These are phyloP conservation scores for Tringa solitaria DNA, from an alignment of 2,113 vertebrate genomes.

Conservation along the genomic window DNA sequence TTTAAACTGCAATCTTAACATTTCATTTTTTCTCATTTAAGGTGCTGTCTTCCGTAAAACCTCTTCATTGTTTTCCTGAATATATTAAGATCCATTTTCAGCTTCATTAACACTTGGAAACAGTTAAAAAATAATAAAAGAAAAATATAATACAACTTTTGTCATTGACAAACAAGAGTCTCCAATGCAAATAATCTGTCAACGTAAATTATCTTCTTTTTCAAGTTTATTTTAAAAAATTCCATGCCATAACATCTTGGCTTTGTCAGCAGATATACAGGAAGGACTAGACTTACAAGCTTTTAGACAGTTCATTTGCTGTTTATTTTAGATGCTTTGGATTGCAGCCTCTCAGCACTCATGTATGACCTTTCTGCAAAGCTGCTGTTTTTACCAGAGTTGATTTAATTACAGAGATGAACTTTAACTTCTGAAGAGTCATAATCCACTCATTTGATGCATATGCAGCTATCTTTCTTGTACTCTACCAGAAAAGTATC, in stretches of 20 bases:
- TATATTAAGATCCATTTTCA: neutral
- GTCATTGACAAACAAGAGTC: neutral
- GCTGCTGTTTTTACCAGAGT: neutral
- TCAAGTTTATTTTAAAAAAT: neutral
- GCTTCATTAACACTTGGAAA: neutral
- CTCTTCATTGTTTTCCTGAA: neutral
- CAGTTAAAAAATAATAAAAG: neutral
- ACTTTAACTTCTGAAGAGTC: conserved; percentile 55
- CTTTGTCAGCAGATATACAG: neutral
- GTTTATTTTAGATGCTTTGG: conserved; percentile 14
- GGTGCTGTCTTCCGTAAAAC: neutral
- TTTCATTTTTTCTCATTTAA: neutral
- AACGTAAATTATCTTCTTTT: neutral
- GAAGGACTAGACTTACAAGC: neutral
- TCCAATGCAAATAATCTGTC: neutral
- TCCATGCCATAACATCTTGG: neutral
- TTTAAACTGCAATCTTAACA: neutral
- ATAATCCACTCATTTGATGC: conserved; percentile 2
- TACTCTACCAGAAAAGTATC: neutral
- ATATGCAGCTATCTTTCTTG: neutral
- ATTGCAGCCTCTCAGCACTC: neutral
- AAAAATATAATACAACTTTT: neutral
- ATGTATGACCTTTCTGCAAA: conserved; percentile 49
- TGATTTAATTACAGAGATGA: conserved; percentile 67
- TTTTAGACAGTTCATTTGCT: neutral